Evolutionary conservation across 2,797 vertebrate species (phyloP).

Genomic region (Gallinago stenura): DNA sequence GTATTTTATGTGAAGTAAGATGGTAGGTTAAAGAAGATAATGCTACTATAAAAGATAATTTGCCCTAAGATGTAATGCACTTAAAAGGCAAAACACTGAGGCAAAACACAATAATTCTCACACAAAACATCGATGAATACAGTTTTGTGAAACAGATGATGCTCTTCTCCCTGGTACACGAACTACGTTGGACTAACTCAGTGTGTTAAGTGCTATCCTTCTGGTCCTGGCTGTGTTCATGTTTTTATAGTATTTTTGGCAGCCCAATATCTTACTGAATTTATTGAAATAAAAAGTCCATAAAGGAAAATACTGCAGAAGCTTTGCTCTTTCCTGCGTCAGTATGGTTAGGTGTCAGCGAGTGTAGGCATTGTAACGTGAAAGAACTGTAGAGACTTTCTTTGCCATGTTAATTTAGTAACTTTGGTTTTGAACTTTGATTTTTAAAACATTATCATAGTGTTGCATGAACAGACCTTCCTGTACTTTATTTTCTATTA

Average conservation of each 20-base stretch:
- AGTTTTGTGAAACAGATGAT: background rate
- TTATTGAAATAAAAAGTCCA: background rate
- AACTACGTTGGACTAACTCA: background rate
- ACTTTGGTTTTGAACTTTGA: background rate
- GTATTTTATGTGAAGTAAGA: background rate
- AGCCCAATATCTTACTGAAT: background rate
- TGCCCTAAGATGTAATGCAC: background rate
- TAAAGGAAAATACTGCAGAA: background rate
- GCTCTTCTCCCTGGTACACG: background rate
- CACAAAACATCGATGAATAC: background rate
- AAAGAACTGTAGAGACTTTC: background rate
- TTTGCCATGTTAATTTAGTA: background rate
- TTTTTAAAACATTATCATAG: background rate
- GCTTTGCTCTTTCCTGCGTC: background rate
- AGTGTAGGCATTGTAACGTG: background rate
- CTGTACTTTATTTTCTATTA: background rate
- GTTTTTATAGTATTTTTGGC: background rate
- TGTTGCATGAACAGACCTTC: background rate
- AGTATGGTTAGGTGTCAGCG: background rate
- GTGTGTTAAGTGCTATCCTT: background rate
- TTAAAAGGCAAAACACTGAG: slow-evolving; percentile 14
- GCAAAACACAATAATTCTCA: background rate
- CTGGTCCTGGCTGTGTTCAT: background rate
- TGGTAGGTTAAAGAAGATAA: background rate
- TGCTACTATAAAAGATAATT: background rate